Conservation (phyloP, 2,888 invertebrate species). For the Bombylius major region DNA sequence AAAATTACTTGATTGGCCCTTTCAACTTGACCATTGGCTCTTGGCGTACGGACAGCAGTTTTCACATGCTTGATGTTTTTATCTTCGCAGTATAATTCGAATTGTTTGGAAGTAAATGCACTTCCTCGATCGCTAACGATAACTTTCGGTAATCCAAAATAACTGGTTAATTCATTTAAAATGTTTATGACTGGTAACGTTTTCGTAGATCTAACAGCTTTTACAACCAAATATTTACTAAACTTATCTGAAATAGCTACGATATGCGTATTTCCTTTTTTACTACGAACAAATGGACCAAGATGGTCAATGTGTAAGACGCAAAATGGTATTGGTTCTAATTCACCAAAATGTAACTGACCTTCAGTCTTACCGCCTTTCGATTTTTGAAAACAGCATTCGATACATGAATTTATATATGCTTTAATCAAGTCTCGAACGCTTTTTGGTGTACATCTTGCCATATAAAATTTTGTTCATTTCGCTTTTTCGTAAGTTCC, state of each 20-base stretch:
- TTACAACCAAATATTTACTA: constrained; percentile 10
- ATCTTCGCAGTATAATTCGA: constrained; percentile 15
- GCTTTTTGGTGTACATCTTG: constrained; percentile 18
- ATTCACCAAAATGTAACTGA: constrained; percentile 9
- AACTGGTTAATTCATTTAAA: constrained; percentile 7
- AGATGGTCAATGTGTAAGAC: constrained; percentile 15
- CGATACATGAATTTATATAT: constrained; percentile 13
- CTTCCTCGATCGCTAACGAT: constrained; percentile 20
- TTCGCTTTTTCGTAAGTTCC: constrained; percentile 3
- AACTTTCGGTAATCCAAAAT: constrained; percentile 16
- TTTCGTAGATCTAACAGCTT: constrained; percentile 13
- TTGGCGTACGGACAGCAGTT: constrained; percentile 16
- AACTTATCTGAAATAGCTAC: constrained; percentile 1
- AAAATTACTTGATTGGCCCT: constrained; percentile 14
- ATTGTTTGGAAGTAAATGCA: constrained; percentile 18
- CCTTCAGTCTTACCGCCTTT: constrained; percentile 10
- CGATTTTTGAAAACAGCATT: constrained; percentile 15
- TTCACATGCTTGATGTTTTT: constrained; percentile 18
- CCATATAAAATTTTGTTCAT: constrained; percentile 11
- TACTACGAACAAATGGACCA: constrained; percentile 11
- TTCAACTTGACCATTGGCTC: constrained; percentile 15
- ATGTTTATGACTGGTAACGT: constrained; percentile 12
- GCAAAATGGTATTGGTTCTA: constrained; percentile 11
- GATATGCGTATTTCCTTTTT: constrained; percentile 1
- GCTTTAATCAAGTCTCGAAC: constrained; percentile 18